phyloP scores from a whole-genome alignment of 1,140 invertebrate genomes.

The Pygmarrhopalites habei region DNA sequence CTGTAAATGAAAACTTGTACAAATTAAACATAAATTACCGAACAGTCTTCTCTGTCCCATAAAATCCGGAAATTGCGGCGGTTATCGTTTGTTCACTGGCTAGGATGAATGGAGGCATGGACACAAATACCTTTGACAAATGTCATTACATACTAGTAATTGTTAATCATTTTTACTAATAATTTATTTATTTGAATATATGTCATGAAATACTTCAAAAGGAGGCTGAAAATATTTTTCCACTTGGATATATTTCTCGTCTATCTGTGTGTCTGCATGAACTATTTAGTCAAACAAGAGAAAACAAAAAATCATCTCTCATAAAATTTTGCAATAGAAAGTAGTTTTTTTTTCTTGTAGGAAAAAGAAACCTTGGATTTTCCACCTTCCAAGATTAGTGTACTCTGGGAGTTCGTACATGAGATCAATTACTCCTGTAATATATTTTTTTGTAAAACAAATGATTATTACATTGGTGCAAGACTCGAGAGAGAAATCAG shows the following conservation, averaged over 20 bases:
- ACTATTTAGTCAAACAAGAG: too few species aligned
- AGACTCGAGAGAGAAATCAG: not conserved
- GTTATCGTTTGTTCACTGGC: conserved; percentile 43
- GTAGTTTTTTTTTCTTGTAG: too few species aligned
- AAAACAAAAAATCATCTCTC: too few species aligned
- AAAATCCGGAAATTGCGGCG: conserved; percentile 42
- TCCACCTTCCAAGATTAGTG: conserved; percentile 48
- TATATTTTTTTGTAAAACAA: not conserved
- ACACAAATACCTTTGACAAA: conserved; percentile 34
- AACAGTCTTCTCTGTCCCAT: conserved; percentile 42
- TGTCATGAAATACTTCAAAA: conserved; percentile 49
- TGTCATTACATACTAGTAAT: not conserved
- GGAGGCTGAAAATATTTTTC: conserved; percentile 48
- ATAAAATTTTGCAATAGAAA: too few species aligned
- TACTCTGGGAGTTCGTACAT: conserved; percentile 44
- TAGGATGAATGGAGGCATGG: conserved; percentile 43
- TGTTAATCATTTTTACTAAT: not conserved
- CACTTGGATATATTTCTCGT: conserved; percentile 47
- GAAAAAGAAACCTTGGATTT: too few species aligned
- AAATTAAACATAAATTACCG: too few species aligned
- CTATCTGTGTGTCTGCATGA: conserved; percentile 45
- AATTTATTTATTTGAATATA: not conserved
- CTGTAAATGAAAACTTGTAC: too few species aligned
- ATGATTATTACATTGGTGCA: not conserved
- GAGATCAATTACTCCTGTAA: conserved; percentile 44